Base-by-base conservation (phyloP, 2,888 invertebrate species). In the Parasteatoda lunata region DNA sequence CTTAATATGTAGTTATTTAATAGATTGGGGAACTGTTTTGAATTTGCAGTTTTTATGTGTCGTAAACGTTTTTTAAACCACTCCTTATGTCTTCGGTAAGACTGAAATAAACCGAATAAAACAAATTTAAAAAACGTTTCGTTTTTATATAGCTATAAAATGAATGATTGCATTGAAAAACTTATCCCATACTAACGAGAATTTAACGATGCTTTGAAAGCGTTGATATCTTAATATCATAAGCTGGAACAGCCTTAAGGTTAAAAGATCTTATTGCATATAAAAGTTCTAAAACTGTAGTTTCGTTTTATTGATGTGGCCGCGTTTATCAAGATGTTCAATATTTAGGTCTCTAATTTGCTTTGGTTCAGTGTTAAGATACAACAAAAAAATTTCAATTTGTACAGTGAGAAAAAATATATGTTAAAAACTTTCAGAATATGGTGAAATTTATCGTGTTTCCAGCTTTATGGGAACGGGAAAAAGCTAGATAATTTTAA, bases 161-260 rank as follows among this genome's bases (percentile, higher is more conserved):
- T 15, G 15, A 15, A 13, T 4, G 30, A 15, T 45, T 30, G 15
- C 8, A 13, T 30, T 68, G 5, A 45, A 30, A 45, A 49, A n/a
- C 30, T 48, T 11, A n/a, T 70, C 70, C 49, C n/a, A 49, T 70
- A 11, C 70, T 70, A 70, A 70, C 70, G 70, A 70, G 48, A 13
- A 49, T 70, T 70, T 48, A 70, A 70, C 48, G 70, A 70, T 70
- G 48, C 49, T 70, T 48, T 70, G 47, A 70, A 48, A 48, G 70
- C 48, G 68, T 30, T 9, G 30, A 30, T 11, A 68, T 15, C 45
- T 68, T 68, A 15, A 68, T 68, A 70, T 70, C 48, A 70, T 48
- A 49, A 45, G 70, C 49, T 49, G 13, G 30, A 68, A 45, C 68
- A 68, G 59, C 59, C 30, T n/a, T 15, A 49, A 11, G n/a, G 70